Base-by-base conservation (phyloP, 2,113 vertebrate species). In the Columbina picui region DNA sequence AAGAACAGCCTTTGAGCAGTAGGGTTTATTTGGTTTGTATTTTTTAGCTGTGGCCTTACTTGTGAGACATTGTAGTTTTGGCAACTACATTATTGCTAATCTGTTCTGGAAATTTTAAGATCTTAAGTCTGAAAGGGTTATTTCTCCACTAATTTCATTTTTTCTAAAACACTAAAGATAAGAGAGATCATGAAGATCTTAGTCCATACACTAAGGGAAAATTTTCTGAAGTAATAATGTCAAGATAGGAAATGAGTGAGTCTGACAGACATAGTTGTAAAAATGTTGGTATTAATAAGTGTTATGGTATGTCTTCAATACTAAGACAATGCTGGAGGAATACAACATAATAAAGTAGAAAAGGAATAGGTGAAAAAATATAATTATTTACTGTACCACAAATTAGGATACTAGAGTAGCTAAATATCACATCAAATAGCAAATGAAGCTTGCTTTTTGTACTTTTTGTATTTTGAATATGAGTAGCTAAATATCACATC, bases 41-140 rank as follows among this genome's bases (percentile, higher is more conserved):
- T 76, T 94, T 93, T 94, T 39, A 86, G 59, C 57, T 57, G 57
- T 88, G 83, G 92, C 32, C 43, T 89, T 93, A 88, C 32, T 67
- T 70, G 34, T 38, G 29, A 79, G 39, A 85, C 25, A 14, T 3
- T 52, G 47, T 68, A 70, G 67, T 83, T 92, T 93, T 0, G 0
- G 67, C 39, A 86, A 64, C 45, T 60, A 60, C 34, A 45, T 47
- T 59, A 80, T 32, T 71, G 32, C 6, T 83, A 36, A 68, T 73
- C 43, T 83, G 15, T 56, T 83, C 39, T 79, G 53, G 49, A 94
- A 93, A 79, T 43, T 47, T 64, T 71, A 15, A 43, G 34, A 22
- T 30, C 9, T 55, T 79, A 26, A 65, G 1, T 26, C 55, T 52
- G 64, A 93, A 80, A 69, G 10, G 3, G 7, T 82, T 78, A 50